Evolutionary conservation across 1,140 invertebrate species (phyloP), one percentile per base, ranked within the genome.

Genomic region (Nilaparvata lugens): DNA sequence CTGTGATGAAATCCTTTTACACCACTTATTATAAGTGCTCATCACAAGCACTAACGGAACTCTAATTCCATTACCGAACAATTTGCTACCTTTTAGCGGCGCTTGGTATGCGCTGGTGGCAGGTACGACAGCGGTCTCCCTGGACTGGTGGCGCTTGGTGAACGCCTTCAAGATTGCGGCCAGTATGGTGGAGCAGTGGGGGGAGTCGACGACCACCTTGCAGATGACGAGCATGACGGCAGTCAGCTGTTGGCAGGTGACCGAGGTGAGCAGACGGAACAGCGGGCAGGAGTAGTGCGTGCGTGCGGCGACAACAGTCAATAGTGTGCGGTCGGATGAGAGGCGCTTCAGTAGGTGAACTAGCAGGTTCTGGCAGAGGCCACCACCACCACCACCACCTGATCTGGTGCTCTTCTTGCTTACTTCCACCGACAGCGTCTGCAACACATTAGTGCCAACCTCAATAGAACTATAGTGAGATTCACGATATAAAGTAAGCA

Each of bases 241-340:
- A 7, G 18, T 11, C 4, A 48, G n/a, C 9, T 48, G 11, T 16
- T 48, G 7, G 2, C 16, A 9, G 5, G 13, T 55, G 21, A 61
- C 55, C 0, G 59, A 56, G 0, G 63, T 58, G 7, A 67, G 38
- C 24, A 66, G 52, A 1, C 64, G 53, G 43, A 65, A 65, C n/a
- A 65, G 56, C 2, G 64, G 60, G 58, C 61, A 63, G 38, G 64
- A 61, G 56, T 52, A 60, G 24, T 65, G 62, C 11, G 60, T 56
- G 16, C 52, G 43, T 13, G 55, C 25, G 11, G 58, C 48, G 18
- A 64, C 18, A 3, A 55, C 45, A 48, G 45, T 24, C 11, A 56
- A 35, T 23, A 64, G 62, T 4, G 42, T 52, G 13, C 51, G 55
- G 23, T 67, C 62, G 43, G 38, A 19, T 4, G 58, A 38, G 1